Conservation (phyloP, 2,113 vertebrate species). For the Chaetorhynchus papuensis region DNA sequence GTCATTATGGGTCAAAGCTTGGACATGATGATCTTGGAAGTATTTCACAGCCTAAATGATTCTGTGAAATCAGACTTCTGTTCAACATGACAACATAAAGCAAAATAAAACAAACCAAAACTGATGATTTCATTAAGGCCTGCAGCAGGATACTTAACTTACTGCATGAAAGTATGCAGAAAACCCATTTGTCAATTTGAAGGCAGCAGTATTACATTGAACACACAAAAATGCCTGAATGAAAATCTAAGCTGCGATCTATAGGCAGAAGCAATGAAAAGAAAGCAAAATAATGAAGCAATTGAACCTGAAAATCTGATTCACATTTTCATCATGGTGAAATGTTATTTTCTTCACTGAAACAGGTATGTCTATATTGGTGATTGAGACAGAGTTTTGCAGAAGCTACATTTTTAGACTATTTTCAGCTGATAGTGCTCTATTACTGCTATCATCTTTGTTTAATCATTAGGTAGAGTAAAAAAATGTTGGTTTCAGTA, state of each 20-base stretch:
- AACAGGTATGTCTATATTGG: neutral
- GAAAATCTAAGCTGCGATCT: neutral
- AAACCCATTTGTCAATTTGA: conserved; percentile 1
- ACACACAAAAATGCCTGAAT: neutral
- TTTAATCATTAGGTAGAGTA: conserved; percentile 5
- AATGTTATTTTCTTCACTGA: neutral
- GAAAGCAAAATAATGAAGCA: neutral
- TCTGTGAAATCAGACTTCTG: neutral
- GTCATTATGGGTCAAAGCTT: neutral
- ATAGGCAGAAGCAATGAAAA: neutral
- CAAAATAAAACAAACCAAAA: neutral
- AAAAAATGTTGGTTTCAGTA: neutral
- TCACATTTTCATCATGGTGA: neutral
- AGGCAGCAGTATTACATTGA: neutral
- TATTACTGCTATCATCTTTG: neutral
- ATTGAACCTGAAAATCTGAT: neutral
- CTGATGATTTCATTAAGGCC: neutral
- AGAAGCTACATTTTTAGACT: neutral
- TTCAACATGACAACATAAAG: neutral
- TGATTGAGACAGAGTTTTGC: neutral
- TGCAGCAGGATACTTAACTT: neutral
- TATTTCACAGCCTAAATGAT: neutral
- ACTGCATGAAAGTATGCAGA: neutral
- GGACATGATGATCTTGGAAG: fast-evolving
- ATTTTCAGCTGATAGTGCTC: neutral